Evolutionary conservation across 2,797 vertebrate species (phyloP).

Genomic region (Melanotaenia maccullochi): DNA sequence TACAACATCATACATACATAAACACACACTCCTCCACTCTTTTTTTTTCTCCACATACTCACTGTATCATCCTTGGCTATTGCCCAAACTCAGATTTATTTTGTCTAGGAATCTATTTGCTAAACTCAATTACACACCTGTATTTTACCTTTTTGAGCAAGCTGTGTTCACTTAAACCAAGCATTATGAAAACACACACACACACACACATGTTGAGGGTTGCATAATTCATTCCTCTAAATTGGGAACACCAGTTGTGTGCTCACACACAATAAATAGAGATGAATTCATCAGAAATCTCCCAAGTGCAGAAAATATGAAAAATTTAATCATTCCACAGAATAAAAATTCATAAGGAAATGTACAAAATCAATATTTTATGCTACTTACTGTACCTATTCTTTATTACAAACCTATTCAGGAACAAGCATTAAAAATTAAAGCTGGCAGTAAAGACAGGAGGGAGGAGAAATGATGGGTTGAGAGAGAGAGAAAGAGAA

Average conservation of each 20-base stretch:
- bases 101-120: conserved; percentile 41
- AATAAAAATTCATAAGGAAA: conserved; percentile 98
- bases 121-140: conserved; percentile 49
- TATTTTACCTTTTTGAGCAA: conserved; percentile 40
- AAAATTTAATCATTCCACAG: conserved; percentile 95
- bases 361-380: conserved; percentile 99
- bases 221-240: conserved; percentile 82
- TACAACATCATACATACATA: conserved; percentile 32
- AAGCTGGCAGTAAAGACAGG: conserved; percentile 81
- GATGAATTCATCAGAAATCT: conserved; percentile 83
- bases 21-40: conserved; percentile 15
- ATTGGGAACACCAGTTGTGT: conserved; percentile 78
- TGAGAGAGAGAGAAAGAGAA: not conserved
- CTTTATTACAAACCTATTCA: conserved; percentile 98
- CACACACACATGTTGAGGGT: conserved; percentile 37
- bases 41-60: conserved; percentile 10
- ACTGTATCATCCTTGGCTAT: conserved; percentile 41
- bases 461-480: conserved; percentile 51
- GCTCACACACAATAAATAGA: conserved; percentile 81
- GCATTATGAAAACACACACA: conserved; percentile 29
- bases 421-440: conserved; percentile 94
- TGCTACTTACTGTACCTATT: conserved; percentile 95
- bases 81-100: conserved; percentile 51
- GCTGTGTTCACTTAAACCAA: conserved; percentile 46
- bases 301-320: conserved; percentile 91